phyloP scores from a whole-genome alignment of 2,888 invertebrate genomes.

The Dryadula phaetusa region DNA sequence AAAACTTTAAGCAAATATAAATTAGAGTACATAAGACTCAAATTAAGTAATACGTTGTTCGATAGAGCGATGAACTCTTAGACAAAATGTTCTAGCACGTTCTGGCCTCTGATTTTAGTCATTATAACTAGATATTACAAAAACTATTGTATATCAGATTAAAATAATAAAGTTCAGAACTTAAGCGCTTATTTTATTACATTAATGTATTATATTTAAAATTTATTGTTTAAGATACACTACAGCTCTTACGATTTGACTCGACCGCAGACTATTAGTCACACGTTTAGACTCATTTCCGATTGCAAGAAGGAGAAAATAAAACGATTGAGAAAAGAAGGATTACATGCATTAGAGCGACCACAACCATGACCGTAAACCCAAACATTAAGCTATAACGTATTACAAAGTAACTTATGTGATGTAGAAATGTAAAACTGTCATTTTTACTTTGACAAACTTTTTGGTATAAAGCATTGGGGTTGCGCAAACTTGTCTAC shows the following conservation, averaged over 20 bases:
- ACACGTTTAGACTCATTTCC: constrained; percentile 54
- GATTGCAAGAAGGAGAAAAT: constrained; percentile 36
- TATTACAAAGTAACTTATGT: background rate
- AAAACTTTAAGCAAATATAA: constrained; percentile 37
- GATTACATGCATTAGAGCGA: constrained; percentile 23
- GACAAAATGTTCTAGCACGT: constrained; percentile 37
- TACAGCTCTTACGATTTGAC: constrained; percentile 61
- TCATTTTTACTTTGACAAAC: constrained; percentile 7
- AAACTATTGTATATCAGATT: constrained; percentile 26
- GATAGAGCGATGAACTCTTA: constrained; percentile 42
- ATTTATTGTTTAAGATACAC: constrained; percentile 55
- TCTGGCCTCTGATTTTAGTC: constrained; percentile 41
- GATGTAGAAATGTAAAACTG: background rate
- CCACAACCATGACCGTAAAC: constrained; percentile 17
- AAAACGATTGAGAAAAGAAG: constrained; percentile 34
- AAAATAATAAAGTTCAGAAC: constrained; percentile 32
- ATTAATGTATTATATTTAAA: too few species aligned
- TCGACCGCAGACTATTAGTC: constrained; percentile 63
- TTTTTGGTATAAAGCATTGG: constrained; percentile 13
- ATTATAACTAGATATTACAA: constrained; percentile 28
- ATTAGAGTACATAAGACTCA: constrained; percentile 30
- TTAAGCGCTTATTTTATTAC: constrained; percentile 32
- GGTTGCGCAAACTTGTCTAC: constrained; percentile 22
- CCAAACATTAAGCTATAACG: background rate
- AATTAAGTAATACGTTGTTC: constrained; percentile 33